Conservation (phyloP, 2,113 vertebrate species). For the Paratilapia polleni region DNA sequence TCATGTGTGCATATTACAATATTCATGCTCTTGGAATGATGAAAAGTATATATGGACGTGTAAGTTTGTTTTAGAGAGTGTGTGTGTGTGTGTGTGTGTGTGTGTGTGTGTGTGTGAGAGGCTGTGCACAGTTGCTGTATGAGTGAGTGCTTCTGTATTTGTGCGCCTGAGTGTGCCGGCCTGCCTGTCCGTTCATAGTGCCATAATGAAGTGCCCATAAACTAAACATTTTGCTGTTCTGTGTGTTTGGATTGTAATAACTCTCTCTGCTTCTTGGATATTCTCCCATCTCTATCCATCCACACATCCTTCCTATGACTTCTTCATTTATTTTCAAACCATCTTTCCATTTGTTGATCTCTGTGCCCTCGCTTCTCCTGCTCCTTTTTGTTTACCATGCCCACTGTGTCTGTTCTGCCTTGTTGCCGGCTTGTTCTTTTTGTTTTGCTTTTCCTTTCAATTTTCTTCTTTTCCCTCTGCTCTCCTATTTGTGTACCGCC, state of each 20-base stretch:
- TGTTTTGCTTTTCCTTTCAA: conserved; percentile 33
- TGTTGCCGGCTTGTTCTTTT: conserved; percentile 36
- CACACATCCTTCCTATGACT: conserved; percentile 56
- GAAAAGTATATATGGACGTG: conserved; percentile 6
- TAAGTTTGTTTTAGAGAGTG: no score
- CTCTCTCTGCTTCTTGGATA: conserved; percentile 77
- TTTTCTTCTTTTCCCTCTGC: conserved; percentile 25
- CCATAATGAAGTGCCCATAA: conserved; percentile 70
- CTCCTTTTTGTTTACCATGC: conserved; percentile 40
- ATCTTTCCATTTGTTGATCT: conserved; percentile 51
- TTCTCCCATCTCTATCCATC: conserved; percentile 71
- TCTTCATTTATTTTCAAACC: conserved; percentile 51
- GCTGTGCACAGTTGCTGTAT: conserved; percentile 18
- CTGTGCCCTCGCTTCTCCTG: conserved; percentile 45
- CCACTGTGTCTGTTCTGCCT: conserved; percentile 50
- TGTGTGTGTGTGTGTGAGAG: conserved; percentile 4
- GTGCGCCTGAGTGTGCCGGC: conserved; percentile 58
- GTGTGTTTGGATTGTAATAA: conserved; percentile 78
- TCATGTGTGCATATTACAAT: conserved; percentile 47
- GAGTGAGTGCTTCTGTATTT: conserved; percentile 47
- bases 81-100: not conserved
- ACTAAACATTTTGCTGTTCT: conserved; percentile 74
- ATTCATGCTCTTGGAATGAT: conserved; percentile 54
- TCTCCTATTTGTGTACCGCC: conserved; percentile 53
- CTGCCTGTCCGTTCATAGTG: conserved; percentile 71